Percentiles rank a stretch among this genome's conserved stretches.
phyloP scores from a whole-genome alignment of 2,797 vertebrate genomes.

The Yasuhikotakia modesta region DNA sequence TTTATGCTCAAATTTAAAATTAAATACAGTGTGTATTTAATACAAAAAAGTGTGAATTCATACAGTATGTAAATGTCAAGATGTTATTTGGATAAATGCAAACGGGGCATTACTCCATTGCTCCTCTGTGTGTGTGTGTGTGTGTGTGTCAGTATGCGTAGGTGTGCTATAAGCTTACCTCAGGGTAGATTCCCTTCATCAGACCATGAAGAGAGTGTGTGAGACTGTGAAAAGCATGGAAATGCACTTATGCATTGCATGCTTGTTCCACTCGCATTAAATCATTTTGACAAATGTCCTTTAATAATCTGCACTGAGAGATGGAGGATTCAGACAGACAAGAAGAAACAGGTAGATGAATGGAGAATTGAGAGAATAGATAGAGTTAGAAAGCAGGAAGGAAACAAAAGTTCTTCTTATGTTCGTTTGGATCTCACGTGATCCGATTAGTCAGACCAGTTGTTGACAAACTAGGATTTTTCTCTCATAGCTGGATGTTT shows the following conservation, averaged over 20 bases:
- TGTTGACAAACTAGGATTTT: too few species aligned
- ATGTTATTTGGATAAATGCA: too few species aligned
- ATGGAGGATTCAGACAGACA: conserved; percentile 26
- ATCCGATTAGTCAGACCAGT: too few species aligned
- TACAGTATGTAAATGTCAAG: too few species aligned
- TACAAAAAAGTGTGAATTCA: too few species aligned
- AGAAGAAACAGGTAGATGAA: neutral
- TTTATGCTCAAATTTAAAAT: too few species aligned
- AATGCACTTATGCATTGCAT: conserved; percentile 74
- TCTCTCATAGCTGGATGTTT: too few species aligned
- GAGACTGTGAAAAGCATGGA: conserved; percentile 77
- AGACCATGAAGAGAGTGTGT: conserved; percentile 65
- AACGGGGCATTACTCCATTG: too few species aligned
- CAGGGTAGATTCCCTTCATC: conserved; percentile 73
- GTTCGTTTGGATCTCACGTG: too few species aligned
- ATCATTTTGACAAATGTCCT: conserved; percentile 82
- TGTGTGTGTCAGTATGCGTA: conserved; percentile 22
- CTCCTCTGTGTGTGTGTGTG: conserved; percentile 1
- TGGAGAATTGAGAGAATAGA: conserved; percentile 59
- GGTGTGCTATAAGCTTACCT: conserved; percentile 64
- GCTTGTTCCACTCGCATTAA: conserved; percentile 76
- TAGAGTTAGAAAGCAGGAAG: too few species aligned
- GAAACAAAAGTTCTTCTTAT: too few species aligned
- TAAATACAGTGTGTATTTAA: too few species aligned
- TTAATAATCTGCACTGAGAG: conserved; percentile 72